Evolutionary conservation across 2,888 invertebrate genomes (phyloP).

Genomic region (Parascotia fuliginaria): DNA sequence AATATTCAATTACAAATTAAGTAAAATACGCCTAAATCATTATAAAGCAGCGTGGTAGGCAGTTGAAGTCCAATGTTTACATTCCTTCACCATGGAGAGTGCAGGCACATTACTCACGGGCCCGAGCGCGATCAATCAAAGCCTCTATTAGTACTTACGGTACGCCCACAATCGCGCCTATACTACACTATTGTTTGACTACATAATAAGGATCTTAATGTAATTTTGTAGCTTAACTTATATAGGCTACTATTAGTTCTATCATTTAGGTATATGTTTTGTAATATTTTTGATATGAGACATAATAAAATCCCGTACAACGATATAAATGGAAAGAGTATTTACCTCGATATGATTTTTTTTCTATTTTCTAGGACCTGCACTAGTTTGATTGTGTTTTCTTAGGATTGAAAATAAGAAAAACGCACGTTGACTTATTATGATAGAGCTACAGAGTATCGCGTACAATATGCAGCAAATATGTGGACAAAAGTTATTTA

Average conservation of each 20-base stretch:
- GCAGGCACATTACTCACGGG: slow-evolving; percentile 42
- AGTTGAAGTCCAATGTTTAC: slow-evolving; percentile 63
- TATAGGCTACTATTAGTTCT: not conserved
- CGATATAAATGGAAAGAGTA: too few relatives aligned
- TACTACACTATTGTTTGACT: slow-evolving; percentile 12
- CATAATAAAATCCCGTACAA: too few relatives aligned
- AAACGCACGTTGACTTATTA: too few relatives aligned
- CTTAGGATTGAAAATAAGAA: too few relatives aligned
- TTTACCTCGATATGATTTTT: too few relatives aligned
- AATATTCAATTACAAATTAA: not conserved
- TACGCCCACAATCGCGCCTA: slow-evolving; percentile 31
- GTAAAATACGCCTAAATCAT: not conserved
- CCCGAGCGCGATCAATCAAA: slow-evolving; percentile 52
- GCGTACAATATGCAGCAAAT: too few relatives aligned
- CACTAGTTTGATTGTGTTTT: too few relatives aligned
- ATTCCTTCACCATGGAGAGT: slow-evolving; percentile 80
- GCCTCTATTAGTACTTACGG: slow-evolving; percentile 34
- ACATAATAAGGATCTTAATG: not conserved
- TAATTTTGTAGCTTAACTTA: not conserved
- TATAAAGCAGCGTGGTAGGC: slow-evolving; percentile 31
- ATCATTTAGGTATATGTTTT: not conserved
- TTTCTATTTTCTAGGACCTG: too few relatives aligned
- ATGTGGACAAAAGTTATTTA: too few relatives aligned
- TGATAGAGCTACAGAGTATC: too few relatives aligned
- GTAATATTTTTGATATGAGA: too few relatives aligned